Conservation (phyloP, 1,140 invertebrate species). For the Coptotermes formosanus region DNA sequence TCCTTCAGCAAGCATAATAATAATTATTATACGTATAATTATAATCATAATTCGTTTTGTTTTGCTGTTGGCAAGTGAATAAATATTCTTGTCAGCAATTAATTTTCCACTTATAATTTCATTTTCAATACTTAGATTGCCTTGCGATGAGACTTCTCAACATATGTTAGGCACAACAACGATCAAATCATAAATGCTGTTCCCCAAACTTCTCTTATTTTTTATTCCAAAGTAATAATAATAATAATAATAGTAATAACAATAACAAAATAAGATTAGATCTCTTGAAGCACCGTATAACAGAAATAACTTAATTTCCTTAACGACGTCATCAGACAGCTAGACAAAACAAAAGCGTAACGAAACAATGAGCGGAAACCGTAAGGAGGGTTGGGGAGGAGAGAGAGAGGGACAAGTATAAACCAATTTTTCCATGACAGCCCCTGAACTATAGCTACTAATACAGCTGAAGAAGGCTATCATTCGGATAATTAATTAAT, state of each 20-base stretch:
- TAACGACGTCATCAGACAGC: background rate
- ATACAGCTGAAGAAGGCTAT: background rate
- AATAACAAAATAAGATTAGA: background rate
- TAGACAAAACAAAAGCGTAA: background rate
- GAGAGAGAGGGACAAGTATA: background rate
- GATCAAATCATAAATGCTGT: background rate
- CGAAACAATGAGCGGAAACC: background rate
- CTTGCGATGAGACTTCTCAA: background rate
- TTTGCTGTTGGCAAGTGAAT: background rate
- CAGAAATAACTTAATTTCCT: conserved; percentile 13
- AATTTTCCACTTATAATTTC: background rate
- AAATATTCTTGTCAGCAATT: background rate
- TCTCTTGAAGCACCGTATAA: background rate
- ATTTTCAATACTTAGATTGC: background rate
- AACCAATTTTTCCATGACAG: background rate
- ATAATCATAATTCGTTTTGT: too few species aligned
- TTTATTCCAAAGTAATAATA: background rate
- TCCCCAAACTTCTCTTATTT: background rate
- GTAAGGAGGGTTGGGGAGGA: background rate
- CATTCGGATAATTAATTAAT: background rate
- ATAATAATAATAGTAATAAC: background rate
- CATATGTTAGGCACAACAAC: background rate
- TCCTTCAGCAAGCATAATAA: background rate
- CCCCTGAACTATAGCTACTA: background rate
- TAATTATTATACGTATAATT: background rate